These are phyloP conservation scores for Trichechus manatus DNA, from an alignment of 2,113 vertebrate genomes.

Conservation along the genomic window DNA sequence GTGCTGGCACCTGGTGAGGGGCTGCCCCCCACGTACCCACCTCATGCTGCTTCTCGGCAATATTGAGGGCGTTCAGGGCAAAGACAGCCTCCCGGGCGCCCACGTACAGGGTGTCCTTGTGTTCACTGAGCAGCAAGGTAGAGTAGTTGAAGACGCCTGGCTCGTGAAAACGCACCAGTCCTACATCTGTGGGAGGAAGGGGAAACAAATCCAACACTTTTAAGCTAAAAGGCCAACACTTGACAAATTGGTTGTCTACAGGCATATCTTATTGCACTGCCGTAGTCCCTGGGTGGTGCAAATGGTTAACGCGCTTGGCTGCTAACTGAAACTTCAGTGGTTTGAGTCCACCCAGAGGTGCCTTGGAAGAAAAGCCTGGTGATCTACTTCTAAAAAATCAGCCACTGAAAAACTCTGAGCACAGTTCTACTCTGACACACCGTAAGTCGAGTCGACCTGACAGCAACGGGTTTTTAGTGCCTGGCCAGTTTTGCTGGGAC, in stretches of 20 bases:
- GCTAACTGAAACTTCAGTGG: background rate
- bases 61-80: slow-evolving; percentile 91
- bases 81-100: slow-evolving; percentile 96
- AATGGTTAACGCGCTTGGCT: background rate
- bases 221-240: background rate
- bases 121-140: slow-evolving; percentile 93
- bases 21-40: slow-evolving; percentile 82
- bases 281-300: background rate
- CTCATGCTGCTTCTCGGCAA: slow-evolving; percentile 93
- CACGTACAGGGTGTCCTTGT: slow-evolving; percentile 92
- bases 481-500: fast-evolving
- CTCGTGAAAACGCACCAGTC: slow-evolving; percentile 93
- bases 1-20: background rate
- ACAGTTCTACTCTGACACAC: no score
- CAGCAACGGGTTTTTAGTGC: no score
- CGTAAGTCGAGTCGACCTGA: no score
- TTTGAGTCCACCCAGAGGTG: background rate
- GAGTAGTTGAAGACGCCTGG: slow-evolving; percentile 95
- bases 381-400: background rate
- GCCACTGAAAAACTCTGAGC: no score
- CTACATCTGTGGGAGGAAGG: slow-evolving; percentile 89
- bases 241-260: no score
- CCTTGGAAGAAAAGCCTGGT: background rate
- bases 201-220: background rate
- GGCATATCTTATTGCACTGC: fast-evolving